Conservation (phyloP, 2,113 vertebrate species). For the Manacus vitellinus region DNA sequence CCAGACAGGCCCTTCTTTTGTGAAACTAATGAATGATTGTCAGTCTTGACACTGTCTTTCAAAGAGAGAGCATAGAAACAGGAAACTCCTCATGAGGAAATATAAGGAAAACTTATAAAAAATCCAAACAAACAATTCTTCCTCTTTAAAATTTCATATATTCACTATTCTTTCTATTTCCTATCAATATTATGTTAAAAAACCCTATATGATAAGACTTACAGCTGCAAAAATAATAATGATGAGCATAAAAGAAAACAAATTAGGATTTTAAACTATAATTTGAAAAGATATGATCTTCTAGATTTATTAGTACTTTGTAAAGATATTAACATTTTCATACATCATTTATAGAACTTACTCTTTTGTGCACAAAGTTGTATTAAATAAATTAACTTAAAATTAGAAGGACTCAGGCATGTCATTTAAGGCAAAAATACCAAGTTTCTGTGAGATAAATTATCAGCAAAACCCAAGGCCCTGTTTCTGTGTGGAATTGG, state of each 20-base stretch:
- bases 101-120: constrained; percentile 7
- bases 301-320: constrained; percentile 85
- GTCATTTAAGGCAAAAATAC: constrained; percentile 89
- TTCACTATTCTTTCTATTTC: constrained; percentile 42
- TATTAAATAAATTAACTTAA: constrained; percentile 93
- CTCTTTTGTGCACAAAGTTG: constrained; percentile 85
- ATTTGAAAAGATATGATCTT: constrained; percentile 74
- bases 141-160: constrained; percentile 21
- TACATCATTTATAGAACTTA: constrained; percentile 84
- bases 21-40: not conserved
- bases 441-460: constrained; percentile 86
- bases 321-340: constrained; percentile 84
- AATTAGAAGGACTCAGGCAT: constrained; percentile 87
- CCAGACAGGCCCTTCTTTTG: not conserved
- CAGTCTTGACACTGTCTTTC: not conserved
- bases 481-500: not conserved
- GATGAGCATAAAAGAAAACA: constrained; percentile 59
- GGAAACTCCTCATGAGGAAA: constrained; percentile 13
- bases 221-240: constrained; percentile 57
- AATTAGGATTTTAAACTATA: constrained; percentile 55
- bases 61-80: not conserved
- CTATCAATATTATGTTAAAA: constrained; percentile 34
- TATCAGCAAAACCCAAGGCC: constrained; percentile 65
- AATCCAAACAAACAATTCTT: constrained; percentile 43
- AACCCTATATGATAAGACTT: constrained; percentile 39